phyloP scores from a whole-genome alignment of 1,140 invertebrate genomes.

The Zaprionus ghesquierei region DNA sequence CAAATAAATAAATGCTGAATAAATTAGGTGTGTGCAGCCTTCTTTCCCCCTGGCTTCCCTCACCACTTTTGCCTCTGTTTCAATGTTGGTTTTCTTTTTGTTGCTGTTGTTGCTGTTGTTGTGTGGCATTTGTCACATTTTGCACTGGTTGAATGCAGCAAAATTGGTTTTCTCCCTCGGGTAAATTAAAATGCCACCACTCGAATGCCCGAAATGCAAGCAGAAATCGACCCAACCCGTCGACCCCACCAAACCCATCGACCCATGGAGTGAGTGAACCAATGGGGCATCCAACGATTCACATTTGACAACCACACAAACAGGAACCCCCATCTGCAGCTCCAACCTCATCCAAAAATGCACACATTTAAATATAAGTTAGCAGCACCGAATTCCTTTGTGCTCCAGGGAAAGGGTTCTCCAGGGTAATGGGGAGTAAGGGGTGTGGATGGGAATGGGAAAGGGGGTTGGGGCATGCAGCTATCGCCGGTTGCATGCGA shows the following conservation, averaged over 20 bases:
- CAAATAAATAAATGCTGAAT: slow-evolving; percentile 76
- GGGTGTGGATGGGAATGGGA: not conserved
- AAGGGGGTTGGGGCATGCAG: not conserved
- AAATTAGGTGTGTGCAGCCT: slow-evolving; percentile 72
- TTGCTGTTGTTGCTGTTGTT: slow-evolving; percentile 2
- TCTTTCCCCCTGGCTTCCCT: too few species aligned
- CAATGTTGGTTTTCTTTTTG: not conserved
- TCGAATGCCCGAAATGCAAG: slow-evolving; percentile 62
- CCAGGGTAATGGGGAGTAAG: not conserved
- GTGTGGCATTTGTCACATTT: slow-evolving; percentile 67
- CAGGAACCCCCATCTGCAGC: not conserved
- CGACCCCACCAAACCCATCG: not conserved
- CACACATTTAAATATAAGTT: not conserved
- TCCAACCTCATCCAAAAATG: not conserved
- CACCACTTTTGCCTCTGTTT: not conserved
- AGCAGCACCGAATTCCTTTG: slow-evolving; percentile 57
- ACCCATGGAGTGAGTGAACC: slow-evolving; percentile 1
- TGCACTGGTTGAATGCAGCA: slow-evolving; percentile 56
- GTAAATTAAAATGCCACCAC: slow-evolving; percentile 79
- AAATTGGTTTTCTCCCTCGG: slow-evolving; percentile 77
- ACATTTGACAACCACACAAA: not conserved
- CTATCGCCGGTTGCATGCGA: slow-evolving; percentile 69
- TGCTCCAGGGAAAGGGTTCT: not conserved
- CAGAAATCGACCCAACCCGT: not conserved
- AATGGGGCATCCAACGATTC: slow-evolving; percentile 13